Evolutionary conservation across 2,797 vertebrate species (phyloP).

Genomic region (Limosa lapponica): DNA sequence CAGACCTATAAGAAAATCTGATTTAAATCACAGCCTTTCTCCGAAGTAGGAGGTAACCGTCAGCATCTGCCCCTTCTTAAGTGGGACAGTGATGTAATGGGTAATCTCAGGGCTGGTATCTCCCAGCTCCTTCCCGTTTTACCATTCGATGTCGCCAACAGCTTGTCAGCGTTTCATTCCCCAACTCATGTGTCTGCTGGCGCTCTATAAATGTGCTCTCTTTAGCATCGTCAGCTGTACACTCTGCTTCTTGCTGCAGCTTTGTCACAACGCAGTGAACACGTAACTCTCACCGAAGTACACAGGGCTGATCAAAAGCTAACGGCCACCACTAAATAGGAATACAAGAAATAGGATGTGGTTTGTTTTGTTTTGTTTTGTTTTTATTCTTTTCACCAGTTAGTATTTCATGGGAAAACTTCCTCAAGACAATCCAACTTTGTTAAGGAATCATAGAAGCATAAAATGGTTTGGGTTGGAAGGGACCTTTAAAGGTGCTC

Average conservation of each 20-base stretch:
- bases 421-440: neutral
- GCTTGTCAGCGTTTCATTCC: constrained; percentile 32
- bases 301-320: neutral
- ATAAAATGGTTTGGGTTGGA: neutral
- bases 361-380: neutral
- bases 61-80: neutral
- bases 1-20: neutral
- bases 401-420: neutral
- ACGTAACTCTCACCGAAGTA: rapidly evolving
- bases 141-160: neutral
- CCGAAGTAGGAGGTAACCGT: neutral
- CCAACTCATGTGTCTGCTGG: neutral
- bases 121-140: neutral
- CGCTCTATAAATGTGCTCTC: neutral
- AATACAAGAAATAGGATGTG: neutral
- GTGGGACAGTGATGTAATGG: constrained; percentile 14
- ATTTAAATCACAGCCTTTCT: neutral
- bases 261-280: neutral
- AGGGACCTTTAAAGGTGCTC: neutral
- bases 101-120: constrained; percentile 32
- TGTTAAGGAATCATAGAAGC: neutral
- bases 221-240: neutral
- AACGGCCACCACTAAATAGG: neutral
- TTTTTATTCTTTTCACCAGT: neutral
- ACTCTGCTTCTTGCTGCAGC: neutral